Base-by-base conservation (phyloP, 2,888 invertebrate species). In the Vandiemenella viatica region DNA sequence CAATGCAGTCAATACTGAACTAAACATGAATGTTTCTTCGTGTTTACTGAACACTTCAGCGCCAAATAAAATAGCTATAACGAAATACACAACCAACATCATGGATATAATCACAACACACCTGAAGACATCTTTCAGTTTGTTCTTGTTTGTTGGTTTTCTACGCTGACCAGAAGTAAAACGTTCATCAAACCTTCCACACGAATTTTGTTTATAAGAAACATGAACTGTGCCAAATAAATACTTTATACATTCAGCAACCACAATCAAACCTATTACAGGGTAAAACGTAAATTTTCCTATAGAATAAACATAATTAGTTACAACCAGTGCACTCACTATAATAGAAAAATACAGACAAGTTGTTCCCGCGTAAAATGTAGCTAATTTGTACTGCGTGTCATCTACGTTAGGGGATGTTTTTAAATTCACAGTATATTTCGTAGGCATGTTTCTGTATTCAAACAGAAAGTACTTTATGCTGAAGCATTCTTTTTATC, bases 21-120 rank as follows among this genome's bases (percentile, higher is more conserved):
- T 74, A 51, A 83, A 69, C 72, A 79, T 77, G 19, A 78, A 66
- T 0, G 83, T 83, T 63, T 80, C 77, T 59, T 81, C 77, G 37
- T 77, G 75, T 50, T 75, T 70, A 7, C 72, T 73, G 40, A 76
- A 62, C 5, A 79, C 62, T 4, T 81, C 79, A 1, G 82, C 83
- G 32, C 83, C 83, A 56, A 82, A 81, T 44, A 83, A 58, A 44
- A 83, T 73, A 16, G 79, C 75, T 5, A 74, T 66, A 4, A 74
- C 53, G 57, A 79, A 80, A 60, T 75, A 80, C 48, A 74, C 59
- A 37, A 68, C 62, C 37, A 70, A 67, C 20, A 73, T 67, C 21
- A 70, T 62, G 1, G 72, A 54, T 1, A 74, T 59, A 42, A 72
- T 67, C 5, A 72, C 55, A 1, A 67, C 51, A 49, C 71, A 69